Evolutionary conservation across 37 sponge, comb jelly and placozoan genomes (phyloP).

Genomic region (Eunapius fragilis): DNA sequence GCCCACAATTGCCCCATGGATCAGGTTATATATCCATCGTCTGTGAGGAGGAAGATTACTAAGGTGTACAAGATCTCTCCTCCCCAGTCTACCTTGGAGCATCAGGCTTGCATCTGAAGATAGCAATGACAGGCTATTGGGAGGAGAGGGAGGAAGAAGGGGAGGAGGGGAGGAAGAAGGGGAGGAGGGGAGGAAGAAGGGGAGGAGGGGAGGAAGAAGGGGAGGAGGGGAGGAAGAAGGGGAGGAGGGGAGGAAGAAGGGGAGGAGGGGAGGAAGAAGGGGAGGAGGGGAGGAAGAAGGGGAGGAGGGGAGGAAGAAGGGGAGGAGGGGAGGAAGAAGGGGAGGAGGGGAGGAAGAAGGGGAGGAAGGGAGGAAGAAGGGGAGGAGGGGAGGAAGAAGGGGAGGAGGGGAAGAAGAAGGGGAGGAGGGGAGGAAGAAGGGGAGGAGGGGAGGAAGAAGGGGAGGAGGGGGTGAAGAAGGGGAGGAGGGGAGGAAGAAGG

Average conservation of each 20-base stretch:
- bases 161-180: constrained; percentile 37
- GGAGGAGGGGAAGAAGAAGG: too few species aligned
- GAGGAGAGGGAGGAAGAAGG: neutral
- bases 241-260: neutral
- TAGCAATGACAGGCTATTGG: constrained; percentile 66
- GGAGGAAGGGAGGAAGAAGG: too few species aligned
- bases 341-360: too few species aligned
- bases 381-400: too few species aligned
- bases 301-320: too few species aligned
- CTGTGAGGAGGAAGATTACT: constrained; percentile 14
- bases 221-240: neutral
- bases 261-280: neutral
- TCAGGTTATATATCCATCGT: constrained; percentile 69
- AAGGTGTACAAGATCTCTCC: neutral
- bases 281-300: too few species aligned
- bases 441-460: too few species aligned
- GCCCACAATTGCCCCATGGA: constrained; percentile 65
- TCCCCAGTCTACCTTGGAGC: constrained; percentile 34
- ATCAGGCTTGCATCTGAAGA: constrained; percentile 70
- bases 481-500: too few species aligned
- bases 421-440: too few species aligned
- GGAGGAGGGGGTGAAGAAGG: too few species aligned
- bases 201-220: neutral
- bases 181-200: neutral
- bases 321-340: too few species aligned